Percentiles rank a stretch among this genome's conserved stretches.
phyloP scores from a whole-genome alignment of 2,888 invertebrate genomes.

The Rhabditoides inermis region DNA sequence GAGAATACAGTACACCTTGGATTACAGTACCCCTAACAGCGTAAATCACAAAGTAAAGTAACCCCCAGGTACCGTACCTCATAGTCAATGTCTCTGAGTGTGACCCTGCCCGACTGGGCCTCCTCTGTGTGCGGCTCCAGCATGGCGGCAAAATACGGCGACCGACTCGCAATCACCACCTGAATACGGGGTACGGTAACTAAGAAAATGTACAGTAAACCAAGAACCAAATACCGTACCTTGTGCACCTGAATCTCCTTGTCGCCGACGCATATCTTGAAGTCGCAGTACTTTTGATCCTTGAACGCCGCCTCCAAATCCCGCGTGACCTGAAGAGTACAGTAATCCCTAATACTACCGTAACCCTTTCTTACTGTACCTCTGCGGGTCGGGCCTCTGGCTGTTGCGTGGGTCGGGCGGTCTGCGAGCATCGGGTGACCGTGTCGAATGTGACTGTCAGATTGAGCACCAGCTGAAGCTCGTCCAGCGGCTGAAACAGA shows the following conservation, averaged over 20 bases:
- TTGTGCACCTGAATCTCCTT: conserved; percentile 24
- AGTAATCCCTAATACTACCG: background rate
- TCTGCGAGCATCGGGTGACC: conserved; percentile 39
- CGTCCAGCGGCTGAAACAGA: conserved; percentile 41
- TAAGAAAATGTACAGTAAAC: background rate
- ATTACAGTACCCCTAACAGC: background rate
- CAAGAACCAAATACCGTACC: conserved; percentile 4
- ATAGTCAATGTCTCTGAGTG: conserved; percentile 31
- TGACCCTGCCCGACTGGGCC: conserved; percentile 23
- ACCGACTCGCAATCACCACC: conserved; percentile 34
- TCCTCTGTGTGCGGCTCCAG: conserved; percentile 45
- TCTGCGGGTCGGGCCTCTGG: conserved; percentile 26
- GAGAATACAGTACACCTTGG: background rate
- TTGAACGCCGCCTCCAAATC: conserved; percentile 38
- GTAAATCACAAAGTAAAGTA: background rate
- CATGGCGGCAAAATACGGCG: conserved; percentile 44
- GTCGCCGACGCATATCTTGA: conserved; percentile 35
- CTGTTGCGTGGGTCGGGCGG: conserved; percentile 5
- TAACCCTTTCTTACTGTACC: conserved; percentile 2
- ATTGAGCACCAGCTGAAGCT: conserved; percentile 41
- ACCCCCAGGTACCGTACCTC: conserved; percentile 19
- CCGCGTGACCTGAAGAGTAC: conserved; percentile 31
- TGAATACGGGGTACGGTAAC: background rate
- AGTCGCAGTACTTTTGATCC: conserved; percentile 39
- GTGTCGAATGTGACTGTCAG: conserved; percentile 50